A percentile compares a stretch with the other conserved stretches of the same genome.
These are phyloP conservation scores for Calvadosia cruxmelitensis DNA, from an alignment of 30 jellyfish, hydroid and myxozoan species.

Conservation along the genomic window DNA sequence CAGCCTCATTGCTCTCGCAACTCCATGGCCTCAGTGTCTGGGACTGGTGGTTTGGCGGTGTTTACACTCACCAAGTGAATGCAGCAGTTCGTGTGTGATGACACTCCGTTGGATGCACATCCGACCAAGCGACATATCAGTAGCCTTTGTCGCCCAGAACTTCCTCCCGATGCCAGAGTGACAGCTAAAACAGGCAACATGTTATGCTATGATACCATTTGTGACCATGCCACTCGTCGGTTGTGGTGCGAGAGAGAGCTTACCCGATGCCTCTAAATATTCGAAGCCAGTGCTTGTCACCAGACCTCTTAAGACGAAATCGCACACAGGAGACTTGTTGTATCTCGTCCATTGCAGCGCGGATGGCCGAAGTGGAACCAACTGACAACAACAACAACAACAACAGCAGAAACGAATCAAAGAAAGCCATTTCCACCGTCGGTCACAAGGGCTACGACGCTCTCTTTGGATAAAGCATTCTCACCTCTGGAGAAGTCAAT, in stretches of 20 bases:
- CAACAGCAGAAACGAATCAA: too few relatives aligned
- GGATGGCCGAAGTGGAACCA: not conserved
- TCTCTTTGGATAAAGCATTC: too few relatives aligned
- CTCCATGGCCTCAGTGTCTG: too few relatives aligned
- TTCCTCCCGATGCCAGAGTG: slow-evolving; percentile 69
- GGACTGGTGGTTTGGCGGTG: too few relatives aligned
- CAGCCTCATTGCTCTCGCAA: too few relatives aligned
- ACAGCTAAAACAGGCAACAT: slow-evolving; percentile 27
- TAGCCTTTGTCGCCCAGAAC: slow-evolving; percentile 11
- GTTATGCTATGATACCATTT: not conserved
- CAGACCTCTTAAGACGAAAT: slow-evolving; percentile 5
- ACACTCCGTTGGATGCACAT: slow-evolving; percentile 42
- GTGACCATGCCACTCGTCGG: not conserved
- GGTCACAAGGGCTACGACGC: too few relatives aligned
- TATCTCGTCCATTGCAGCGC: not conserved
- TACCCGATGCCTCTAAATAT: not conserved
- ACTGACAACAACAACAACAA: too few relatives aligned
- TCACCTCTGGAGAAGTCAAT: slow-evolving; percentile 41
- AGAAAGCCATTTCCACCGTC: too few relatives aligned
- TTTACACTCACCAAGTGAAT: slow-evolving; percentile 44
- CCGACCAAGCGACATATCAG: slow-evolving; percentile 48
- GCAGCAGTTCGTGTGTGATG: slow-evolving; percentile 55
- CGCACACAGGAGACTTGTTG: slow-evolving; percentile 17
- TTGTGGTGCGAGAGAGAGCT: not conserved
- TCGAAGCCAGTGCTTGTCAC: slow-evolving; percentile 7